These are phyloP conservation scores for Rotaria macrura DNA, from an alignment of 2,888 invertebrate genomes.

Conservation along the genomic window DNA sequence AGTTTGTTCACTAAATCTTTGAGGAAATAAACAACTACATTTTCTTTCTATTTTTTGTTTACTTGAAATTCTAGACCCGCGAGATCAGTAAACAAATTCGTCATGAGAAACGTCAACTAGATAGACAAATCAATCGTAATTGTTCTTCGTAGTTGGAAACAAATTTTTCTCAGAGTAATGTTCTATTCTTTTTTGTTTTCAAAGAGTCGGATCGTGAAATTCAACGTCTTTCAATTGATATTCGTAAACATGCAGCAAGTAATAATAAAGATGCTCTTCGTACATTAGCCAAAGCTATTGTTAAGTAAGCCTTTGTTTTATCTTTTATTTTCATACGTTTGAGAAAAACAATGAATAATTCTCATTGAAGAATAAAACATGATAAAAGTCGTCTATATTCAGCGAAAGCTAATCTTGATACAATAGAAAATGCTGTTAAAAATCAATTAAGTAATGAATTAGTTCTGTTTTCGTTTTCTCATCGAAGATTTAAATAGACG, in stretches of 20 bases:
- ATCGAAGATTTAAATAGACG: not conserved
- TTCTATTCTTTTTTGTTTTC: not conserved
- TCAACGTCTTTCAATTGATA: not conserved
- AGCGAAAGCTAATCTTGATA: not conserved
- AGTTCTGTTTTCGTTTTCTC: not conserved
- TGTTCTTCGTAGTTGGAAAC: not conserved
- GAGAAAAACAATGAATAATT: not conserved
- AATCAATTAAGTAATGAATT: not conserved
- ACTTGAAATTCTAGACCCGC: not conserved
- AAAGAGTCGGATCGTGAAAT: not conserved
- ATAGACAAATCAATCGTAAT: not conserved
- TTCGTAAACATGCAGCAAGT: not conserved
- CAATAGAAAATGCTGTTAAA: constrained; percentile 4
- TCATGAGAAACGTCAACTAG: not conserved
- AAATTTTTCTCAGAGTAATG: not conserved
- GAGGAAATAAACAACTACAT: not conserved
- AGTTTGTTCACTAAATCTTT: not conserved
- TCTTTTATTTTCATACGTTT: not conserved
- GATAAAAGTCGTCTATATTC: not conserved
- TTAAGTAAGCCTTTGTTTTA: not conserved
- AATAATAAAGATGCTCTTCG: not conserved
- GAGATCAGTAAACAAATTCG: not conserved
- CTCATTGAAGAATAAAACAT: not conserved
- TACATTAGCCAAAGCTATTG: not conserved
- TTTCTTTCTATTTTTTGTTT: no score